Conservation (phyloP, 2,113 vertebrate species). For the Onychorhynchus coronatus region DNA sequence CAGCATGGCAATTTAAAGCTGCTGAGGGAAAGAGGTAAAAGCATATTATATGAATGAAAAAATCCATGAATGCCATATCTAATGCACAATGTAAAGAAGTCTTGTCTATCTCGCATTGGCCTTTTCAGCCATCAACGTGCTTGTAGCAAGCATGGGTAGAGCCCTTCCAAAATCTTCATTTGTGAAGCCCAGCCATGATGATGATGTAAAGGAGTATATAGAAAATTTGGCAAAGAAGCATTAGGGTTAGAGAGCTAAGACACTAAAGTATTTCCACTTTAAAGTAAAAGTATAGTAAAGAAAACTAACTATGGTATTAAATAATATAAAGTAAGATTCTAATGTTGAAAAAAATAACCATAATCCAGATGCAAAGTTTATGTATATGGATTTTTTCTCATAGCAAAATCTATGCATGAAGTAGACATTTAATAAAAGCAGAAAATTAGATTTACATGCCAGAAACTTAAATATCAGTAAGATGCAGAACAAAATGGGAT, state of each 20-base stretch:
- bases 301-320: background rate
- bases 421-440: background rate
- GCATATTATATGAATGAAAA: background rate
- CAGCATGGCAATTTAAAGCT: background rate
- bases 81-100: background rate
- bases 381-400: background rate
- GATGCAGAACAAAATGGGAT: background rate
- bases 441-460: background rate
- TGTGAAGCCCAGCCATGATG: too few relatives aligned
- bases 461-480: background rate
- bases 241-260: background rate
- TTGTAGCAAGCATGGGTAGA: too few relatives aligned
- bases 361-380: background rate
- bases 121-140: too few relatives aligned
- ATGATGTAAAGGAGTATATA: background rate
- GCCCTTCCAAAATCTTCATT: too few relatives aligned
- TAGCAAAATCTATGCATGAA: background rate
- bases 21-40: background rate
- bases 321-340: background rate
- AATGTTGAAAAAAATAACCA: background rate
- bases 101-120: too few relatives aligned
- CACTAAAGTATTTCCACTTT: background rate
- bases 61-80: background rate
- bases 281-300: background rate
- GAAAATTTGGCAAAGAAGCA: background rate